These are phyloP conservation scores for Acipenser oxyrinchus DNA, from an alignment of 2,797 vertebrate genomes.

Conservation along the genomic window DNA sequence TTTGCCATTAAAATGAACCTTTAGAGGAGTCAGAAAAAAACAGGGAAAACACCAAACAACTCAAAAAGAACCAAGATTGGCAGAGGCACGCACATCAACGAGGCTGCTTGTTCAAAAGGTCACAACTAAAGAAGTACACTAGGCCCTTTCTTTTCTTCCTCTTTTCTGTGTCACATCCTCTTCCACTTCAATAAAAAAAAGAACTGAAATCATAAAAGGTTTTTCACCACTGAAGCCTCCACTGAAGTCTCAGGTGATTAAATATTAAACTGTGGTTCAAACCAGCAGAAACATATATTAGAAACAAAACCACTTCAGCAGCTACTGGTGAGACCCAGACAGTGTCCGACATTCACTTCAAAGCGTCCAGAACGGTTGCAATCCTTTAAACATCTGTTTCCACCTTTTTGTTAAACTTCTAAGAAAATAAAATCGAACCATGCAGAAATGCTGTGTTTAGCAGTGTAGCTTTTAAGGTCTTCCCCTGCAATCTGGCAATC, in stretches of 20 bases:
- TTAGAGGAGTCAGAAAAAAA: not conserved
- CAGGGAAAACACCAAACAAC: not conserved
- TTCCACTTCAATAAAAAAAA: not conserved
- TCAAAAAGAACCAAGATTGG: not conserved
- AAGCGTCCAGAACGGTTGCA: not conserved
- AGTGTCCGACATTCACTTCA: too few species aligned
- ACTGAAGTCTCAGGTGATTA: not conserved
- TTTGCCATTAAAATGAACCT: not conserved
- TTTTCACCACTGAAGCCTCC: not conserved
- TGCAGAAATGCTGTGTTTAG: too few species aligned
- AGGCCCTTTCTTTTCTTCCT: not conserved
- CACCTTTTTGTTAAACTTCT: not conserved
- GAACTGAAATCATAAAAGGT: not conserved
- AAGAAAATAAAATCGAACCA: too few species aligned
- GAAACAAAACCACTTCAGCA: too few species aligned
- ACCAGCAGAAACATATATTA: too few species aligned
- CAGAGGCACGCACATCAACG: not conserved
- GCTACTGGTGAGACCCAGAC: too few species aligned
- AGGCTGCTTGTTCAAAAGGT: not conserved
- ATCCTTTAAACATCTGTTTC: not conserved
- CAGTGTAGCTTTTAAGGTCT: too few species aligned
- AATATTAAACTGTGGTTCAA: not conserved
- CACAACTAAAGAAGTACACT: not conserved
- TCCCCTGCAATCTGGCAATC: too few species aligned
- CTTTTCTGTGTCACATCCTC: not conserved